Conservation (phyloP, 2,797 vertebrate genomes). For the Acropternis orthonyx region DNA sequence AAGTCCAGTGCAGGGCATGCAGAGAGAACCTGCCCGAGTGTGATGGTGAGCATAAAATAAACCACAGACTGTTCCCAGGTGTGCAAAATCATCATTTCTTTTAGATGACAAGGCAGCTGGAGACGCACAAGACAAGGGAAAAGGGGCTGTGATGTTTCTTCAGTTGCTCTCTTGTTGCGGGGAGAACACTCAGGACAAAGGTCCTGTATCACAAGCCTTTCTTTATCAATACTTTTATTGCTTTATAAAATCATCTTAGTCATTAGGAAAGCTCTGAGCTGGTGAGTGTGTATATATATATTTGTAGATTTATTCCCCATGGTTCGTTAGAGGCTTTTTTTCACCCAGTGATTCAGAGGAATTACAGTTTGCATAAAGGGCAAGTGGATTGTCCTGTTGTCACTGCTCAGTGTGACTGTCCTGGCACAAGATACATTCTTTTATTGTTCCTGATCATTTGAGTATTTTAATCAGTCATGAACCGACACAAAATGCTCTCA, state of each 20-base stretch:
- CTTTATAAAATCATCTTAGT: not conserved
- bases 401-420: not conserved
- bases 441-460: not conserved
- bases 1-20: not conserved
- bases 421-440: not conserved
- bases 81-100: not conserved
- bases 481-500: not conserved
- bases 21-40: accelerated
- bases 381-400: not conserved
- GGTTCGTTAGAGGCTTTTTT: not conserved
- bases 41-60: not conserved
- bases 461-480: not conserved
- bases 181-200: not conserved
- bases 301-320: accelerated
- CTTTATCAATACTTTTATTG: too few relatives aligned
- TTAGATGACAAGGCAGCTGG: not conserved
- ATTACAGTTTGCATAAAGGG: not conserved
- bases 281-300: not conserved
- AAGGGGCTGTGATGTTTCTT: not conserved
- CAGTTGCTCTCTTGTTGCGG: not conserved
- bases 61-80: too few relatives aligned
- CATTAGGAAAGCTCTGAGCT: not conserved
- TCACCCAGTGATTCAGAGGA: not conserved
- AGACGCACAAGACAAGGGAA: not conserved
- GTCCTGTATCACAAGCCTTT: not conserved